A percentile compares a stretch with the other conserved stretches of the same genome.
Evolutionary conservation across 2,113 vertebrate species (phyloP).

Genomic region (Protomyctophum bolini): DNA sequence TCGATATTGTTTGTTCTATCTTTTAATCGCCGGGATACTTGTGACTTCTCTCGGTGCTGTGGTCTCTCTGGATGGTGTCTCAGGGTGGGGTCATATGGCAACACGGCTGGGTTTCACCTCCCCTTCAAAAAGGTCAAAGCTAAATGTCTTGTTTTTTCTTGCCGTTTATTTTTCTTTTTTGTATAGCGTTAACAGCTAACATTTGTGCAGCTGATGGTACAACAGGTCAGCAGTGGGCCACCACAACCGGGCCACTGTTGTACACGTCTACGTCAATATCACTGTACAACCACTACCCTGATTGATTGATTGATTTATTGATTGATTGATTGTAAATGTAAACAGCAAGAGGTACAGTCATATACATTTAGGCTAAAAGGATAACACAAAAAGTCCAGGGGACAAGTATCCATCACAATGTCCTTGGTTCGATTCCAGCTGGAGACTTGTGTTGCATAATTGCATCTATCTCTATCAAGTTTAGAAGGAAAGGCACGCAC

Average conservation of each 20-base stretch:
- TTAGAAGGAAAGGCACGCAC: too few species aligned
- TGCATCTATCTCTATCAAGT: too few species aligned
- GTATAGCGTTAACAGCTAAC: neutral
- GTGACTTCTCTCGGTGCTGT: constrained; percentile 46
- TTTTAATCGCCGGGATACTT: constrained; percentile 19
- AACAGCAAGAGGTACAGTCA: too few species aligned
- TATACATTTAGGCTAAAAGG: too few species aligned
- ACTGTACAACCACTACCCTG: constrained; percentile 3
- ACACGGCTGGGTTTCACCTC: constrained; percentile 43
- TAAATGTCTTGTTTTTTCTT: constrained; percentile 19
- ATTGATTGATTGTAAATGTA: too few species aligned
- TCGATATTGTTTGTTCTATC: constrained; percentile 47
- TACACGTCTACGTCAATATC: too few species aligned
- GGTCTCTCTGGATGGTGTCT: constrained; percentile 42
- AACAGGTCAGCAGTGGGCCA: constrained; percentile 13
- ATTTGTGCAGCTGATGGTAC: constrained; percentile 19
- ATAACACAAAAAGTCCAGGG: too few species aligned
- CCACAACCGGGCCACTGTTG: too few species aligned
- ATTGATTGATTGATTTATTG: too few species aligned
- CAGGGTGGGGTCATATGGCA: constrained; percentile 20
- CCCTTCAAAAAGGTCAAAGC: constrained; percentile 39
- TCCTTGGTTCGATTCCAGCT: too few species aligned
- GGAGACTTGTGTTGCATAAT: too few species aligned
- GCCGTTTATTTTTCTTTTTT: constrained; percentile 3
- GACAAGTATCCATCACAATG: too few species aligned